phyloP scores from a whole-genome alignment of 2,797 vertebrate species.

The Rhyacichthys aspro region DNA sequence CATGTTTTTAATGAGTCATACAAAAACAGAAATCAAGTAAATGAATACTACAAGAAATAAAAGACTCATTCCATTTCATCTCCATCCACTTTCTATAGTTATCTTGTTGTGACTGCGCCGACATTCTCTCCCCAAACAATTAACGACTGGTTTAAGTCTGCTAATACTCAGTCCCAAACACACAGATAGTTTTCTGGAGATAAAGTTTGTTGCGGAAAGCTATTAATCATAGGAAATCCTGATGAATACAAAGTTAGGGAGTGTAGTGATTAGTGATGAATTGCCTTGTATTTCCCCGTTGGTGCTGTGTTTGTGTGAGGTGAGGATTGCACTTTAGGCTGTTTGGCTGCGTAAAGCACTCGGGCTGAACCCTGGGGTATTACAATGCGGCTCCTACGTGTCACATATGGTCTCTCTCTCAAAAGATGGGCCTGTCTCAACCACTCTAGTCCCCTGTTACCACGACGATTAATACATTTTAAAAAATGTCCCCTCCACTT shows the following conservation, averaged over 20 bases:
- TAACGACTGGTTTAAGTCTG: slow-evolving; percentile 67
- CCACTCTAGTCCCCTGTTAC: slow-evolving; percentile 74
- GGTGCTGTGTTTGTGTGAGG: slow-evolving; percentile 55
- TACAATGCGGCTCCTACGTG: slow-evolving; percentile 61
- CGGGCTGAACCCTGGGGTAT: slow-evolving; percentile 61
- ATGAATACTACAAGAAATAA: too few species aligned
- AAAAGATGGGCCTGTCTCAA: slow-evolving; percentile 70
- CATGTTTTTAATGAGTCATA: too few species aligned
- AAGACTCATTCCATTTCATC: too few species aligned
- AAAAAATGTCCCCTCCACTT: slow-evolving; percentile 85
- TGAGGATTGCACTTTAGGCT: slow-evolving; percentile 31
- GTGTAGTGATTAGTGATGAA: slow-evolving; percentile 78
- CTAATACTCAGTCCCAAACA: slow-evolving; percentile 44
- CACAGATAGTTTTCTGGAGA: slow-evolving; percentile 52
- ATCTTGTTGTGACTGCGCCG: slow-evolving; percentile 51
- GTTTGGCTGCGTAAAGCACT: slow-evolving; percentile 56
- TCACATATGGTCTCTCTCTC: slow-evolving; percentile 60
- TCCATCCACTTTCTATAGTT: slow-evolving; percentile 7
- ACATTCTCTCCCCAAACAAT: slow-evolving; percentile 63
- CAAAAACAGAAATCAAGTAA: too few species aligned
- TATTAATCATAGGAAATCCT: slow-evolving; percentile 76
- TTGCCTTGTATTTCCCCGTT: slow-evolving; percentile 72
- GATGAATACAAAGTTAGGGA: slow-evolving; percentile 72
- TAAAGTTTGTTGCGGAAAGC: slow-evolving; percentile 70
- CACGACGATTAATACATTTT: slow-evolving; percentile 81